Evolutionary conservation across 2,113 vertebrate genomes (phyloP).

Genomic region (Mesocricetus auratus): DNA sequence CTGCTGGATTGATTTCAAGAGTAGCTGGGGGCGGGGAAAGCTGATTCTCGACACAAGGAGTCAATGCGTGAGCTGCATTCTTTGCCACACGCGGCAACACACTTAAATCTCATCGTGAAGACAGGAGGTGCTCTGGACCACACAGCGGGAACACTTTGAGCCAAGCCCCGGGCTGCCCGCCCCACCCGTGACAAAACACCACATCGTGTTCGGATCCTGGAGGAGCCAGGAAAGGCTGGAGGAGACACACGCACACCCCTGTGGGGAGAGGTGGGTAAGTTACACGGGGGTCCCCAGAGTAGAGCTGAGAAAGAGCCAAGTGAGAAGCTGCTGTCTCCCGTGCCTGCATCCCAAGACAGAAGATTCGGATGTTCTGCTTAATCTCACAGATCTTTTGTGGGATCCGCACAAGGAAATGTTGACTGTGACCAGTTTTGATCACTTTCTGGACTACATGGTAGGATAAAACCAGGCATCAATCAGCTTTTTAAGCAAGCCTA

Average conservation of each 20-base stretch:
- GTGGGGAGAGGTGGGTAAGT: background rate
- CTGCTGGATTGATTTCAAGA: conserved; percentile 51
- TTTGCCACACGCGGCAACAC: background rate
- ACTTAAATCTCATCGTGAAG: background rate
- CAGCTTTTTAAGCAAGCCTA: background rate
- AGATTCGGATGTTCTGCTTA: background rate
- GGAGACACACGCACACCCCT: too few relatives aligned
- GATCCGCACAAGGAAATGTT: background rate
- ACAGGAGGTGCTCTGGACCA: background rate
- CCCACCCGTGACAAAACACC: background rate
- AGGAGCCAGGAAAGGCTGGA: background rate
- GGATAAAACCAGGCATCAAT: background rate
- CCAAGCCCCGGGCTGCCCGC: accelerated
- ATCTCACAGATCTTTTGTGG: background rate
- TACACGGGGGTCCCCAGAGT: background rate
- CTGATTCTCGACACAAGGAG: background rate
- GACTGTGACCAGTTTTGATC: background rate
- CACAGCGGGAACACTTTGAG: background rate
- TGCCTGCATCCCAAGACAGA: background rate
- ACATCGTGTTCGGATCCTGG: background rate
- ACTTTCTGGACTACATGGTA: background rate
- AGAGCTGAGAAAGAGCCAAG: background rate
- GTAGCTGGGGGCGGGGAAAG: background rate
- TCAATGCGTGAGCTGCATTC: background rate
- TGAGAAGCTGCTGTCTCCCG: background rate